Evolutionary conservation across 2,113 vertebrate species (phyloP).

Genomic region (Chascanopsetta lugubris): DNA sequence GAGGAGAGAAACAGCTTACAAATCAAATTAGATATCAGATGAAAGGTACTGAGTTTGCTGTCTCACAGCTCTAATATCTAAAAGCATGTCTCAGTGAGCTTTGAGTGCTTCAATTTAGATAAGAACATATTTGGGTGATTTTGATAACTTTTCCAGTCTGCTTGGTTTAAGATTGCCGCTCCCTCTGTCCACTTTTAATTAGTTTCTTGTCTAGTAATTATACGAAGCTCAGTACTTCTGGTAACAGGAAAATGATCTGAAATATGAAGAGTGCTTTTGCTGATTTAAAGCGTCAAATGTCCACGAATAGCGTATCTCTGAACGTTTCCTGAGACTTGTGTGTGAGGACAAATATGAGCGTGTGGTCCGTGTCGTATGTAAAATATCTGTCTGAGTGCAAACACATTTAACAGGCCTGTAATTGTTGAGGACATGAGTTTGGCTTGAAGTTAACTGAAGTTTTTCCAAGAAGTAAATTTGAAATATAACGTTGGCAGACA

Average conservation of each 20-base stretch:
- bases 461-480: too few relatives aligned
- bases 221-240: slow-evolving; percentile 15
- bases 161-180: slow-evolving; percentile 32
- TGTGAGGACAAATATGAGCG: background rate
- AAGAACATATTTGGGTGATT: slow-evolving; percentile 58
- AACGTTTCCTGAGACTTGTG: background rate
- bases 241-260: slow-evolving; percentile 13
- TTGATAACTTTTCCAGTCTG: slow-evolving; percentile 26
- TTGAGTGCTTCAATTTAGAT: slow-evolving; percentile 63
- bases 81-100: slow-evolving; percentile 45
- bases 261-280: background rate
- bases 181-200: slow-evolving; percentile 50
- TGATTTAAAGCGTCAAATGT: slow-evolving; percentile 4
- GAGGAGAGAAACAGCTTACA: slow-evolving; percentile 47
- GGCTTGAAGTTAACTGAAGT: too few relatives aligned
- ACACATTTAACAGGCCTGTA: too few relatives aligned
- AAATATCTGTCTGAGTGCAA: too few relatives aligned
- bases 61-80: slow-evolving; percentile 48
- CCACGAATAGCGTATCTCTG: background rate
- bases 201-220: slow-evolving; percentile 43
- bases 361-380: too few relatives aligned
- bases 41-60: slow-evolving; percentile 50
- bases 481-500: too few relatives aligned
- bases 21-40: slow-evolving; percentile 65
- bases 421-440: too few relatives aligned